These are phyloP conservation scores for Amazona guildingii DNA, from an alignment of 2,113 vertebrate species.

Conservation along the genomic window DNA sequence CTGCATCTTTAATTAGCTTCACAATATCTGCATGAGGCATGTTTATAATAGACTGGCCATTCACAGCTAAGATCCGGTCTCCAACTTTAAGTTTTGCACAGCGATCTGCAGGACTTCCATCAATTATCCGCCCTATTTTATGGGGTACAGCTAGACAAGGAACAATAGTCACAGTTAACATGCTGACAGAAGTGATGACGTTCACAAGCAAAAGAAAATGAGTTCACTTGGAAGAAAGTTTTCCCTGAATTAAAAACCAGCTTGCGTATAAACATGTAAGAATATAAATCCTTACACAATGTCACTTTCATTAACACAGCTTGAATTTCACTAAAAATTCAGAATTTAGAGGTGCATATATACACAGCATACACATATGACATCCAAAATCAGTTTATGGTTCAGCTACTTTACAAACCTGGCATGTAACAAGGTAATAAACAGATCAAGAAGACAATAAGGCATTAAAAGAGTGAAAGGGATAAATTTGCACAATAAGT, in stretches of 20 bases:
- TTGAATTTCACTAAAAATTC: background rate
- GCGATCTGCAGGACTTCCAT: constrained; percentile 96
- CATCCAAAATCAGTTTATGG: background rate
- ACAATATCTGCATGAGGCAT: constrained; percentile 99
- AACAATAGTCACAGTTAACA: constrained; percentile 32
- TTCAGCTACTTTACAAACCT: background rate
- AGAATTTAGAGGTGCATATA: background rate
- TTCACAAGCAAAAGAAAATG: background rate
- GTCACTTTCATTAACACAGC: background rate
- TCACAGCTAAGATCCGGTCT: constrained; percentile 97
- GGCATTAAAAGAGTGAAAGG: background rate
- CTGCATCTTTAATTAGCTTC: constrained; percentile 98
- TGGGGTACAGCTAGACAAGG: constrained; percentile 89
- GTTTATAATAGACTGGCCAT: constrained; percentile 94
- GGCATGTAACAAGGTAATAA: background rate
- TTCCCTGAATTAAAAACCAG: background rate
- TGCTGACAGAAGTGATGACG: background rate
- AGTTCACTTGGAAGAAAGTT: background rate
- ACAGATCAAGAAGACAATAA: background rate
- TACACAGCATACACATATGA: background rate
- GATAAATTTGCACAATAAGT: background rate
- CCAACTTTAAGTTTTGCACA: constrained; percentile 96
- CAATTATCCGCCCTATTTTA: constrained; percentile 98
- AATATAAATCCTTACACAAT: background rate
- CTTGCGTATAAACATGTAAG: background rate